Conservation (phyloP, 1,140 invertebrate species). For the Homalodisca vitripennis region DNA sequence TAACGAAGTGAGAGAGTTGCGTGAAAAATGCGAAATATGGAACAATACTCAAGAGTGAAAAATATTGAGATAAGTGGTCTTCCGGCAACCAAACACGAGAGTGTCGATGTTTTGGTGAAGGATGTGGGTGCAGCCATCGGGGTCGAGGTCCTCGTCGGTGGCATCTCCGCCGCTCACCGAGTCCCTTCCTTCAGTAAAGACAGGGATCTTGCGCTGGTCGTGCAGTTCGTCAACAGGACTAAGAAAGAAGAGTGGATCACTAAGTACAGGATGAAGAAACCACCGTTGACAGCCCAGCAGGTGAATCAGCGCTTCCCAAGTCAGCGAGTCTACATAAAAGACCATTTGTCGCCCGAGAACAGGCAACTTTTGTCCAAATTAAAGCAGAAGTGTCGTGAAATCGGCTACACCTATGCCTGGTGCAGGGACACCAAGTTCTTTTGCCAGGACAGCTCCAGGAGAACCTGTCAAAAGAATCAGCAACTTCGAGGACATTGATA, state of each 20-base stretch:
- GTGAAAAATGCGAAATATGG: background rate
- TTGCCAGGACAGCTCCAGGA: background rate
- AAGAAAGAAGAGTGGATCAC: background rate
- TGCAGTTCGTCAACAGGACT: constrained; percentile 3
- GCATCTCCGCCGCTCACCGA: background rate
- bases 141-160: background rate
- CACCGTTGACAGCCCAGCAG: background rate
- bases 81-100: background rate
- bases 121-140: background rate
- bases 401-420: background rate
- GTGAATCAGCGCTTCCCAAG: background rate
- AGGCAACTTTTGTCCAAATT: background rate
- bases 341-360: constrained; percentile 4
- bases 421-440: background rate
- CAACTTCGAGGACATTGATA: background rate
- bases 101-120: background rate
- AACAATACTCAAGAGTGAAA: background rate
- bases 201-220: background rate
- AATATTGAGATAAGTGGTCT: constrained; percentile 6
- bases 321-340: background rate
- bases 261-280: background rate
- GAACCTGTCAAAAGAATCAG: background rate
- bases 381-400: background rate
- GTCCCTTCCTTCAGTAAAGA: constrained; percentile 2
- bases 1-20: background rate